Evolutionary conservation across 1,140 invertebrate species (phyloP).

Genomic region (roundworm (Caenorhabditis elegans)): WBcel235 BX284604.4:5700501-5701000

Average conservation of each 20-base stretch:
- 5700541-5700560: conserved; percentile 12
- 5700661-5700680: conserved; percentile 10
- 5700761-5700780: neutral
- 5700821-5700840: neutral
- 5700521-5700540: conserved; percentile 4
- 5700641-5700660: conserved; percentile 26
- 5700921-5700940: no score
- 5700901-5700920: no score
- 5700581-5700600: neutral
- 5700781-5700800: neutral
- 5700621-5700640: neutral
- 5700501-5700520: no score
- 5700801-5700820: neutral
- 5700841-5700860: neutral
- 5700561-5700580: neutral
- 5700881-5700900: no score
- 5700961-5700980: no score
- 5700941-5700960: no score
- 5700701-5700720: neutral
- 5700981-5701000: no score
- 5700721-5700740: neutral
- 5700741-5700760: conserved; percentile 18
- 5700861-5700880: no score
- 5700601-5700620: neutral
- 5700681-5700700: neutral